Base-by-base conservation (phyloP, 2,888 invertebrate species). In the Trisateles emortualis region DNA sequence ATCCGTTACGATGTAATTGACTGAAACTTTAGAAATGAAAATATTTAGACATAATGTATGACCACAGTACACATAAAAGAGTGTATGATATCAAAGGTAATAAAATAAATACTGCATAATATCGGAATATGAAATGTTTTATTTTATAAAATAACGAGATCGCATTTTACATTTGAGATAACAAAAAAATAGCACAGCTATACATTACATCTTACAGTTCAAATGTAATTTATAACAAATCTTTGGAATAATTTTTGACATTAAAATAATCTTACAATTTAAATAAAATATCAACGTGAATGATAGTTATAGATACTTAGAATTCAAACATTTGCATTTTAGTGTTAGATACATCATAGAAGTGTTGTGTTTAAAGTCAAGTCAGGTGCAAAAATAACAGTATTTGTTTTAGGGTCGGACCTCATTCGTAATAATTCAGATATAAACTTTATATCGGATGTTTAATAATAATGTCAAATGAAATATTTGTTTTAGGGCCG, bases 1-100 rank as follows among this genome's bases (percentile, higher is more conserved):
- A 4, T 33, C 30, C 43, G 66, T 52, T n/a, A 54, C 65, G 10
- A 80, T 74, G 44, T 68, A 72, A 22, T 45, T 39, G 6, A 69
- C 80, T 80, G 64, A 33, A 71, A 65, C 9, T 19, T 14, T 35
- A 26, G 8, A 36, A 49, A 11, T 26, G 32, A 9, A 49, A 11
- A 6, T 11, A 8, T 6, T 22, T 40, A 40, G 9, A 10, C 26
- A n/a, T n/a, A n/a, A n/a, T n/a, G n/a, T n/a, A n/a, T n/a, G n/a
- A n/a, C n/a, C n/a, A n/a, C n/a, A n/a, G n/a, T n/a, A n/a, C n/a
- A n/a, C n/a, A n/a, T n/a, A n/a, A n/a, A n/a, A n/a, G n/a, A n/a
- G n/a, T n/a, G n/a, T n/a, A n/a, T n/a, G n/a, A n/a, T n/a, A n/a
- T n/a, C n/a, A n/a, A n/a, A n/a, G n/a, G n/a, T n/a, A n/a, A n/a